These are phyloP conservation scores for Philypnodon macrostomus DNA, from an alignment of 2,797 vertebrate genomes.

Conservation along the genomic window DNA sequence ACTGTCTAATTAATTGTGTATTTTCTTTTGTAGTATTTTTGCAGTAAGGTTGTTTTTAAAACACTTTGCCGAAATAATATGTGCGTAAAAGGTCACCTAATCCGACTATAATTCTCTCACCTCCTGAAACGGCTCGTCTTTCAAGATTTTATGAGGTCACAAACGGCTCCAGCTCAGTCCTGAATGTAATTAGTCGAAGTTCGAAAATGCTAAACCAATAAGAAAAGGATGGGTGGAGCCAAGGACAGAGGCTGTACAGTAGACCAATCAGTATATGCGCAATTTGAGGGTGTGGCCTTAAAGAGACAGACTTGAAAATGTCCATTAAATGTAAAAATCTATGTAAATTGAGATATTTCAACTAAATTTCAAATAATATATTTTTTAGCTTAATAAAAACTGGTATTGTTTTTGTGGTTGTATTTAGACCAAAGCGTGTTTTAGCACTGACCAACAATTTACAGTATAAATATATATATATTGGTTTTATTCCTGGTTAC, in stretches of 20 bases:
- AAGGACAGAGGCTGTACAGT: neutral
- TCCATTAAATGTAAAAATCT: too few species aligned
- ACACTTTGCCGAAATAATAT: neutral
- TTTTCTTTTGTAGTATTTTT: neutral
- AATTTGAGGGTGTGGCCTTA: too few species aligned
- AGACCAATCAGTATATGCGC: neutral
- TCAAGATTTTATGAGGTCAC: slow-evolving; percentile 7
- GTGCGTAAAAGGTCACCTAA: neutral
- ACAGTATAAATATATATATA: too few species aligned
- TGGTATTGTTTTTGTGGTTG: too few species aligned
- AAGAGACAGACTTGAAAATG: too few species aligned
- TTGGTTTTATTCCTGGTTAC: too few species aligned
- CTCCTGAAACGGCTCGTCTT: slow-evolving; percentile 9
- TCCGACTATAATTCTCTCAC: slow-evolving; percentile 6
- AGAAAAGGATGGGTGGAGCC: neutral
- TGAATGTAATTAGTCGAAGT: slow-evolving; percentile 1
- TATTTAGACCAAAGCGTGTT: too few species aligned
- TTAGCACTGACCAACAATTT: too few species aligned
- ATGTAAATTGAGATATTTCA: too few species aligned
- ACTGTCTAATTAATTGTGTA: neutral
- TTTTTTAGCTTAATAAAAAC: too few species aligned
- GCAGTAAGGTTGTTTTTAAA: neutral
- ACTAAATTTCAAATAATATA: too few species aligned
- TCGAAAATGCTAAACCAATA: neutral
- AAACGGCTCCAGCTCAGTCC: neutral